A percentile compares a stretch with the other conserved stretches of the same genome.
phyloP scores from a whole-genome alignment of 2,888 invertebrate species.

The Leptopterna dolabrata region DNA sequence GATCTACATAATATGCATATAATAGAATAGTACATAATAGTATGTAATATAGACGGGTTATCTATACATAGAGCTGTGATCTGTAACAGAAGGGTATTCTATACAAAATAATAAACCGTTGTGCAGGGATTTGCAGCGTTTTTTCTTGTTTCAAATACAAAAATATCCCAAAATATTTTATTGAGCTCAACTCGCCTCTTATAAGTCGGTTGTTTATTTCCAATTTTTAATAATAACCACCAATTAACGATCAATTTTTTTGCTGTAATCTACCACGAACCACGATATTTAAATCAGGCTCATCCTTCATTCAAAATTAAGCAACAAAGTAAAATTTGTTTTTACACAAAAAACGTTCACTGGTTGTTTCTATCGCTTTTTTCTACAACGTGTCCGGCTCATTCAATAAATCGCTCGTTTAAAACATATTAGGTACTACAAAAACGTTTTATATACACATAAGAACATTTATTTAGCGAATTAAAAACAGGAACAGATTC shows the following conservation, averaged over 20 bases:
- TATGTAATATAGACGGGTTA: no score
- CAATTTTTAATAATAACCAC: background rate
- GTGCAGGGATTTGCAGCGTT: no score
- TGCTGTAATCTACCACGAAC: no score
- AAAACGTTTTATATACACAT: constrained; percentile 25
- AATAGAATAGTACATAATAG: no score
- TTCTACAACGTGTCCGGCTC: background rate
- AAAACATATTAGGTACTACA: constrained; percentile 17
- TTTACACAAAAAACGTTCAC: background rate
- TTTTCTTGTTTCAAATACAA: background rate
- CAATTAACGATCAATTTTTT: no score
- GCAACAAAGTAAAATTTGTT: background rate
- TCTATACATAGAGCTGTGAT: no score
- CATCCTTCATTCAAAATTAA: no score
- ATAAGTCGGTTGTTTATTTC: background rate
- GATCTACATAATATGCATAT: no score
- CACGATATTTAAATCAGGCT: no score
- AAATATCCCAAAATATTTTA: constrained; percentile 31
- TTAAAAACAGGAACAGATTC: constrained; percentile 40
- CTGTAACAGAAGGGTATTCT: no score
- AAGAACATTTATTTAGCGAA: constrained; percentile 29
- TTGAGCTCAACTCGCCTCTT: constrained; percentile 20
- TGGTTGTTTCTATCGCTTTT: background rate
- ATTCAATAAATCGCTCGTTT: background rate
- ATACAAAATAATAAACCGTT: no score